Evolutionary conservation across 2,113 vertebrate genomes (phyloP).

Genomic region (Microtus richardsoni): DNA sequence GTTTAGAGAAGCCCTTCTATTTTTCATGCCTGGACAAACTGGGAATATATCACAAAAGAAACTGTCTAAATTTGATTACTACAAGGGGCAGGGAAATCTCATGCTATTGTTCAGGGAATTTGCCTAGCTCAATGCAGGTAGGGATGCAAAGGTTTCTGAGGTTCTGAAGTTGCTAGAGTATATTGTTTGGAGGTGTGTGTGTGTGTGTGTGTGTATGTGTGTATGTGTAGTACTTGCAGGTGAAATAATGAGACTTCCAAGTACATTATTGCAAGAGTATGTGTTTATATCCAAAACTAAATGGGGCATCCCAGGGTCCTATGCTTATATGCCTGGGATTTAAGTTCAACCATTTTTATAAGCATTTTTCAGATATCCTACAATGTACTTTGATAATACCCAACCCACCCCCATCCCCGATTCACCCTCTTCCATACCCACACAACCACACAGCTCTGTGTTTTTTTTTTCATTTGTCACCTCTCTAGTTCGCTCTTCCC

Average conservation of each 20-base stretch:
- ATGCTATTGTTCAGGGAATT: background rate
- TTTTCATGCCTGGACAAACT: background rate
- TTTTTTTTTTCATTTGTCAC: background rate
- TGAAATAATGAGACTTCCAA: background rate
- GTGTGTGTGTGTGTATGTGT: background rate
- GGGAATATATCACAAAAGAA: background rate
- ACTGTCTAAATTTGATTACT: background rate
- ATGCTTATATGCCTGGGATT: background rate
- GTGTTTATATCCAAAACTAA: background rate
- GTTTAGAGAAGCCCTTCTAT: background rate
- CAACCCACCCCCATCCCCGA: background rate
- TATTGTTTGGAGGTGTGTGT: background rate
- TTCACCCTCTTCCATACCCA: background rate
- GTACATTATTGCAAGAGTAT: background rate
- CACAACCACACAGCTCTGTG: background rate
- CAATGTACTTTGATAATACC: background rate
- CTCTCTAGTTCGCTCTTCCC: background rate
- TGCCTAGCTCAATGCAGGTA: background rate
- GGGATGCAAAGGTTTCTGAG: too few species aligned
- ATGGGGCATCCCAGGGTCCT: too few species aligned
- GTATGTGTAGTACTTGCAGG: background rate
- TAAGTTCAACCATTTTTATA: background rate
- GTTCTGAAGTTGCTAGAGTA: background rate
- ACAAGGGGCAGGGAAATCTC: background rate
- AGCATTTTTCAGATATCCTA: background rate